Evolutionary conservation across 2,888 invertebrate species (phyloP).

Genomic region (Noctua janthe): DNA sequence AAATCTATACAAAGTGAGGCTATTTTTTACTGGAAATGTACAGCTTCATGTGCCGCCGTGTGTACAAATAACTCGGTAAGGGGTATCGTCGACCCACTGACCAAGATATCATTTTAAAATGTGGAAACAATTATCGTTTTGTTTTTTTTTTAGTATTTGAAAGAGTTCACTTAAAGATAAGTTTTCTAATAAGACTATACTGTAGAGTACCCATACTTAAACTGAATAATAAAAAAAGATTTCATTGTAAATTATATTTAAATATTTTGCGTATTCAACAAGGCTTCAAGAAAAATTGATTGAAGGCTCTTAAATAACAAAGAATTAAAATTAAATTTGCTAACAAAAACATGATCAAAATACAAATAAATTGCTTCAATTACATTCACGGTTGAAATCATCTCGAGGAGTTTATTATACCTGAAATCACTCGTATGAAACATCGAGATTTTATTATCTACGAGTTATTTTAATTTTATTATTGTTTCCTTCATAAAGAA

Average conservation of each 20-base stretch:
- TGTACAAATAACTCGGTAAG: no score
- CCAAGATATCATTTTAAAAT: no score
- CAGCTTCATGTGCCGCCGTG: no score
- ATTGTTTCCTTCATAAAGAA: neutral
- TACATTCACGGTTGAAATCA: conserved; percentile 46
- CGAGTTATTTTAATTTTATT: neutral
- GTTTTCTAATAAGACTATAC: neutral
- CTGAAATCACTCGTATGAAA: conserved; percentile 20
- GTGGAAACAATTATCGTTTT: no score
- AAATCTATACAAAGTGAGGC: no score
- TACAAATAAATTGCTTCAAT: conserved; percentile 22
- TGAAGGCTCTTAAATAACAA: neutral
- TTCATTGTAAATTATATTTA: neutral
- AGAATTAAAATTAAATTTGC: conserved; percentile 10
- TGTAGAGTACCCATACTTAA: neutral
- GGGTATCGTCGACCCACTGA: no score
- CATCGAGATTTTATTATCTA: neutral
- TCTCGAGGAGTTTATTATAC: conserved; percentile 22
- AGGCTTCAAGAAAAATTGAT: conserved; percentile 2
- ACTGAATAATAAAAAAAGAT: neutral
- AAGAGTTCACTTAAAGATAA: neutral
- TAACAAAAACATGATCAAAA: conserved; percentile 28
- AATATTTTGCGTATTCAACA: neutral
- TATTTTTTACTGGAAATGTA: no score
- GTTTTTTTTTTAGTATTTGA: neutral